Evolutionary conservation across 2,113 vertebrate species (phyloP).

Genomic region (Alosa alosa): DNA sequence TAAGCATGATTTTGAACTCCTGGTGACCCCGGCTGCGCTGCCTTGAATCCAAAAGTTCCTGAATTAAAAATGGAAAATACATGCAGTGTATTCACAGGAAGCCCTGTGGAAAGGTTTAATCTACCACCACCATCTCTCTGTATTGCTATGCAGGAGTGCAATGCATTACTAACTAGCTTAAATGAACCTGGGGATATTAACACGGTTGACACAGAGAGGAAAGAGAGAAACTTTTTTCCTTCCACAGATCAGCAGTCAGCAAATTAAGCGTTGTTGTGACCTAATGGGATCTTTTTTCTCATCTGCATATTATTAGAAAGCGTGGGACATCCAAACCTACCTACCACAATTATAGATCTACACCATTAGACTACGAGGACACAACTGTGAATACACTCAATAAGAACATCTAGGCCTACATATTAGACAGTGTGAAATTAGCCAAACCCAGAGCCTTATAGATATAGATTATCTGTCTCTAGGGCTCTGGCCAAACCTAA

Average conservation of each 20-base stretch:
- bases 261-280: not conserved
- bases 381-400: not conserved
- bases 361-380: not conserved
- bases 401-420: not conserved
- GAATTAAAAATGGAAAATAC: not conserved
- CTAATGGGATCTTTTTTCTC: not conserved
- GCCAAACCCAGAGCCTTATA: too few species aligned
- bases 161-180: conserved; percentile 29
- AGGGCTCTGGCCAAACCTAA: too few species aligned
- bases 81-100: not conserved
- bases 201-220: conserved; percentile 26
- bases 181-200: conserved; percentile 21
- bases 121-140: not conserved
- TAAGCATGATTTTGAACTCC: not conserved
- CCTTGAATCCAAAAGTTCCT: not conserved
- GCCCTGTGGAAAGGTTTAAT: not conserved
- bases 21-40: not conserved
- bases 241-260: not conserved
- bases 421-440: too few species aligned
- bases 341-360: not conserved
- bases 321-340: not conserved
- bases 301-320: conserved; percentile 6
- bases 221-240: not conserved
- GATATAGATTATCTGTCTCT: too few species aligned
- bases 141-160: not conserved